These are phyloP conservation scores for Syngnathoides biaculeatus DNA, from an alignment of 2,113 vertebrate genomes.

Conservation along the genomic window DNA sequence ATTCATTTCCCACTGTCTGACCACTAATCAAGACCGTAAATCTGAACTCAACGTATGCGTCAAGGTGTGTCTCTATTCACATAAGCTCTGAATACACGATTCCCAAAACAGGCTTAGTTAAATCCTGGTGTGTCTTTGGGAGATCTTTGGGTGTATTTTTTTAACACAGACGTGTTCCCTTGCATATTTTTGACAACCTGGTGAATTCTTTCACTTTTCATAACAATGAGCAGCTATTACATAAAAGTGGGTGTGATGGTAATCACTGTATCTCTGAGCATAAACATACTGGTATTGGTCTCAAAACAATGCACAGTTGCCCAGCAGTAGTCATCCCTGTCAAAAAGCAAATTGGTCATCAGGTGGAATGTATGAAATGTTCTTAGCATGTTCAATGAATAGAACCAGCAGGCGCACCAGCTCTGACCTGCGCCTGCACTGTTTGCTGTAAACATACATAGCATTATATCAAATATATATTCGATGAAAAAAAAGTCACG, in stretches of 20 bases:
- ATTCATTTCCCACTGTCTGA: constrained; percentile 44
- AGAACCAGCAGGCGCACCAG: not conserved
- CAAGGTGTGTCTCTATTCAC: constrained; percentile 1
- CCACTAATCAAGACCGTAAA: constrained; percentile 41
- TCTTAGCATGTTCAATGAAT: not conserved
- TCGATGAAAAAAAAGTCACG: not conserved
- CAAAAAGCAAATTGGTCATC: not conserved
- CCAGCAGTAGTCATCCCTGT: not conserved
- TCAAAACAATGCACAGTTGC: not conserved
- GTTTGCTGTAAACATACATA: no score
- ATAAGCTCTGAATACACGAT: constrained; percentile 14
- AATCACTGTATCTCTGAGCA: not conserved
- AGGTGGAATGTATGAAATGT: not conserved
- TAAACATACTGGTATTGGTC: not conserved
- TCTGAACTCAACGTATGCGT: constrained; percentile 13
- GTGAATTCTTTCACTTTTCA: constrained; percentile 24
- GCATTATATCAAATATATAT: no score
- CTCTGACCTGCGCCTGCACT: no score
- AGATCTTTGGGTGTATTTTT: constrained; percentile 17
- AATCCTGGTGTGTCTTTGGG: constrained; percentile 34
- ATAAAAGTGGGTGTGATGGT: constrained; percentile 2
- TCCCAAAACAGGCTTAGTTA: constrained; percentile 25
- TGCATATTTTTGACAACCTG: constrained; percentile 17
- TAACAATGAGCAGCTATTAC: constrained; percentile 21
- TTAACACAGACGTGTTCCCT: constrained; percentile 4